Evolutionary conservation across 1,140 invertebrate genomes (phyloP).

Genomic region (Tigriopus japonicus): DNA sequence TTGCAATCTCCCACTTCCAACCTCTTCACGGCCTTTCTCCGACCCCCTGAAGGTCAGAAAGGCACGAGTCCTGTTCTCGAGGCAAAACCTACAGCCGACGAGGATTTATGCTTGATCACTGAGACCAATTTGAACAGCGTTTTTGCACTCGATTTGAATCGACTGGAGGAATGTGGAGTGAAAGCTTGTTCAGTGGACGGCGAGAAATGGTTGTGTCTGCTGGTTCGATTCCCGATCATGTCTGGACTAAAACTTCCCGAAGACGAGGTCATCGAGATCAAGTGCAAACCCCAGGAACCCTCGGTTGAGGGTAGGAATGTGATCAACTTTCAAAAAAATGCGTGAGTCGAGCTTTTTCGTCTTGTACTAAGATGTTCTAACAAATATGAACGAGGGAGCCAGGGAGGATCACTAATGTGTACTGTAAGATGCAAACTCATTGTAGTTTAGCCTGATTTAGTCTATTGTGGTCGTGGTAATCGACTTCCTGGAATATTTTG

Average conservation of each 20-base stretch:
- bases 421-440: no score
- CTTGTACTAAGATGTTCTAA: no score
- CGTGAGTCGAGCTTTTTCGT: slow-evolving; percentile 17
- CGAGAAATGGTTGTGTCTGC: slow-evolving; percentile 30
- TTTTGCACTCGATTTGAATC: slow-evolving; percentile 16
- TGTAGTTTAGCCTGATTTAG: no score
- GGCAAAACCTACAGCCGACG: neutral
- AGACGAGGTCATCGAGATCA: slow-evolving; percentile 37
- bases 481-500: no score
- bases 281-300: slow-evolving; percentile 39
- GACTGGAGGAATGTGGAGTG: slow-evolving; percentile 18
- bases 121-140: slow-evolving; percentile 9
- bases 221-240: slow-evolving; percentile 38
- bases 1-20: neutral
- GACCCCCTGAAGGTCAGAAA: neutral
- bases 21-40: slow-evolving; percentile 8
- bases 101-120: neutral
- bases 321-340: slow-evolving; percentile 20
- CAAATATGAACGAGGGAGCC: no score
- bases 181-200: slow-evolving; percentile 14
- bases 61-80: slow-evolving; percentile 1
- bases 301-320: slow-evolving; percentile 35
- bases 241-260: slow-evolving; percentile 37
- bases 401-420: no score
- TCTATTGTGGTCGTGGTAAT: no score